phyloP scores from a whole-genome alignment of 2,113 vertebrate species.

The Dicaeum eximium region DNA sequence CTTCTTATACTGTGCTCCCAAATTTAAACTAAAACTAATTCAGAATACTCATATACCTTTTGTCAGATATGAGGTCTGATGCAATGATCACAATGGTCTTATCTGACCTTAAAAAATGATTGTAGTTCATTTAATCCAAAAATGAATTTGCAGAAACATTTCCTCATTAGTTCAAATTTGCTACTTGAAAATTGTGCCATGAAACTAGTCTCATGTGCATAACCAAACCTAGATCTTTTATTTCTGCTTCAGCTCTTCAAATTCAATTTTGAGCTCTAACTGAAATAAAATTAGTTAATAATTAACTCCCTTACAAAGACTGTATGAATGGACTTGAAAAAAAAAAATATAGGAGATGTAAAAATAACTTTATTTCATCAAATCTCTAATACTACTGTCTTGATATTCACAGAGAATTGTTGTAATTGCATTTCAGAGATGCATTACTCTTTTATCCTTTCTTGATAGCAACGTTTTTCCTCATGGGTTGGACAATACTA shows the following conservation, averaged over 20 bases:
- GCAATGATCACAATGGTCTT: background rate
- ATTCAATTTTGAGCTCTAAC: background rate
- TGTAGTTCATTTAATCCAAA: background rate
- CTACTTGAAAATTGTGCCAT: background rate
- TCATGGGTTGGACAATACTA: background rate
- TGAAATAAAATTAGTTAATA: slow-evolving; percentile 13
- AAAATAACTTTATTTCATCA: background rate
- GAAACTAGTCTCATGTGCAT: background rate
- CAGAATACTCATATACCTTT: background rate
- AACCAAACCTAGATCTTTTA: background rate
- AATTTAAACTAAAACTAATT: background rate
- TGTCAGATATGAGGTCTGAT: background rate
- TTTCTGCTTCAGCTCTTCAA: background rate
- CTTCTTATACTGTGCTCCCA: background rate
- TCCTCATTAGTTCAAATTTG: background rate
- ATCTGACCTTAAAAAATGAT: background rate
- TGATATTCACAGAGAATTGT: background rate
- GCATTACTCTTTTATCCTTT: background rate
- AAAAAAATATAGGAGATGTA: background rate
- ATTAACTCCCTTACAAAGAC: background rate
- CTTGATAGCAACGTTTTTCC: background rate
- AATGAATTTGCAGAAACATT: background rate
- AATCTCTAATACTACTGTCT: background rate
- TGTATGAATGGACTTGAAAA: background rate
- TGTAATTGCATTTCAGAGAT: background rate